Base-by-base conservation (phyloP, 2,888 invertebrate genomes). In the Heteromurus nitidus region DNA sequence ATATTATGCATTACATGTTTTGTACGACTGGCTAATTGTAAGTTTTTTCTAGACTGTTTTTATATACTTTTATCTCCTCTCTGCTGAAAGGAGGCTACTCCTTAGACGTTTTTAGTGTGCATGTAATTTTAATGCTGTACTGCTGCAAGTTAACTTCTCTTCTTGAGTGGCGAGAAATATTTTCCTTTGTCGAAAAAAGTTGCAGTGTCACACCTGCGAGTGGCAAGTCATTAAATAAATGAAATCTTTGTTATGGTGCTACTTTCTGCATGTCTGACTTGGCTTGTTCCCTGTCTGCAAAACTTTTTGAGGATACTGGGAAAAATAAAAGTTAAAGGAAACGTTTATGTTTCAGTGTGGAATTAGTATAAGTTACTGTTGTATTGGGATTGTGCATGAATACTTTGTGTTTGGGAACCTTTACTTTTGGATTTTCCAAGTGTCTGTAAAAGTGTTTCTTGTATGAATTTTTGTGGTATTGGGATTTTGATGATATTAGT, bases 201-300 rank as follows among this genome's bases (percentile, higher is more conserved):
- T 72, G 72, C 72, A 58, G 72, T 72, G 72, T 72, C 72, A n/a
- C n/a, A 60, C 60, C 62, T 36, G 53, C 69, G 44, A 60, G n/a
- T n/a, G n/a, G n/a, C 42, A 9, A 72, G 72, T 13, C 47, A 68
- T 68, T 50, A 50, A 30, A 44, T 47, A 18, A 42, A 20, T 28
- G 22, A 53, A 69, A 31, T 53, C 53, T 53, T 69, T 69, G 28
- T 65, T 22, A 22, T n/a, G 30, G 47, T 30, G 53, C 50, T 44
- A 50, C 26, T 68, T 68, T 67, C 42, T 64, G 50, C 68, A 68
- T 68, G 68, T 68, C 53, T 68, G 68, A 31, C 53, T 26, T 47
- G 18, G 3, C 31, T 22, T 50, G 13, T 20, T 28, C 26, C 53
- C 20, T 55, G 55, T 55, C 55, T 55, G 7, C 7, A 9, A 55